Conservation (phyloP, 1,140 invertebrate species). For the Zaprionus africanus region DNA sequence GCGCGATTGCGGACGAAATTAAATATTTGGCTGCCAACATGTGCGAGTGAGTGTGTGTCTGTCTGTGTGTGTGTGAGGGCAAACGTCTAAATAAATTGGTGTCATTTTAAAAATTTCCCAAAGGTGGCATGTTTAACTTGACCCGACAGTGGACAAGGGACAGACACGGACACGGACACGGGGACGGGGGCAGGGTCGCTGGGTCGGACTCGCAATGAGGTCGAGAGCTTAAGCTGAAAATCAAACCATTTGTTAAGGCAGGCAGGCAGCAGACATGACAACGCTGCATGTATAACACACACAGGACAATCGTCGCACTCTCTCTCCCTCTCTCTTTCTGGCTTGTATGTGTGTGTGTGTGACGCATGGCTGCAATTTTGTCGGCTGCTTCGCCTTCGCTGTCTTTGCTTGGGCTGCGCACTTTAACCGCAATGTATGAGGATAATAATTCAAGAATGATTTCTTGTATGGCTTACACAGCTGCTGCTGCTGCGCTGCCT, state of each 20-base stretch:
- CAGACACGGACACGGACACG: neutral
- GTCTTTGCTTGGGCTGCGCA: constrained; percentile 59
- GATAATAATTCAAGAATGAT: constrained; percentile 80
- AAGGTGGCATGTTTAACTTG: constrained; percentile 72
- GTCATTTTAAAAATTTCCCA: constrained; percentile 80
- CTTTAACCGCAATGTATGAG: constrained; percentile 79
- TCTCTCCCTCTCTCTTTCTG: constrained; percentile 33
- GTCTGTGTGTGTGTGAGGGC: neutral
- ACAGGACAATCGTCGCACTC: constrained; percentile 19
- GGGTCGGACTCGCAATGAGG: constrained; percentile 3
- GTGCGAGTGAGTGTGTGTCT: neutral
- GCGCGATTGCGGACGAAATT: constrained; percentile 62
- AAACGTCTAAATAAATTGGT: constrained; percentile 79
- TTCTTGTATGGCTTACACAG: constrained; percentile 67
- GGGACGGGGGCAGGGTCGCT: constrained; percentile 1
- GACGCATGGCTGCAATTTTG: constrained; percentile 75
- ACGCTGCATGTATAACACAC: constrained; percentile 72
- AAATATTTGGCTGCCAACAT: constrained; percentile 65
- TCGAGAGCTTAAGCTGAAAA: constrained; percentile 71
- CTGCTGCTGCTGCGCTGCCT: constrained; percentile 7
- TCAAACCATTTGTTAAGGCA: constrained; percentile 77
- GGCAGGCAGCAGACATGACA: constrained; percentile 71
- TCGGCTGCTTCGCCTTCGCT: constrained; percentile 28
- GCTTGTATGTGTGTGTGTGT: constrained; percentile 36
- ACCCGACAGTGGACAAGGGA: constrained; percentile 13